These are phyloP conservation scores for Tragelaphus imberbis DNA, from an alignment of 2,113 vertebrate genomes.

Conservation along the genomic window DNA sequence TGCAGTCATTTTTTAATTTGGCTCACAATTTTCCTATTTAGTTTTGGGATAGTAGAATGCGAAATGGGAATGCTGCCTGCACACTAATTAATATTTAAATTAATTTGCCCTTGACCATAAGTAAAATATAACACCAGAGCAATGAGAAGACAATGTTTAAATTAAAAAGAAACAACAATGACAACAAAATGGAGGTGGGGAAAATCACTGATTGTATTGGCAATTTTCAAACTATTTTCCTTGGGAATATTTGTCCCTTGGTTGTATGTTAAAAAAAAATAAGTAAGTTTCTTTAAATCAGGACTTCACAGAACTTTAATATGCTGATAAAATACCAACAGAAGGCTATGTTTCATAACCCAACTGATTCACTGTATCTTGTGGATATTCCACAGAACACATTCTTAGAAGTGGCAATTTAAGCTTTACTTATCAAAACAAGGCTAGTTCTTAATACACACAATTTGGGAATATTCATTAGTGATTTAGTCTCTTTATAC, in stretches of 20 bases:
- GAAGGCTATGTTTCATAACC: not conserved
- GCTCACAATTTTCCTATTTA: not conserved
- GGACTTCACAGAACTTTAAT: not conserved
- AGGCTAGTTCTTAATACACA: not conserved
- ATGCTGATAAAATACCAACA: not conserved
- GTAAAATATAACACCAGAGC: slow-evolving; percentile 6
- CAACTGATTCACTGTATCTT: not conserved
- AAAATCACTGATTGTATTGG: not conserved
- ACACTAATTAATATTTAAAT: slow-evolving; percentile 31
- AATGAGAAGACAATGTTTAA: slow-evolving; percentile 22
- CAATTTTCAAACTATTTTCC: not conserved
- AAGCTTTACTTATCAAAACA: not conserved
- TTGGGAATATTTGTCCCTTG: not conserved
- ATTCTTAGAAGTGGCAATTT: not conserved
- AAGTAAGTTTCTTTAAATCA: not conserved
- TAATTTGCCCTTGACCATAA: not conserved
- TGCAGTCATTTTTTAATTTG: not conserved
- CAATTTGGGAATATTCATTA: not conserved
- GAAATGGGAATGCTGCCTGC: not conserved
- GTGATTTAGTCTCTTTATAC: not conserved
- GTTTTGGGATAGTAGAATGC: not conserved
- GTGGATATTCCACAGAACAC: not conserved
- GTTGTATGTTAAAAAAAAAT: not conserved
- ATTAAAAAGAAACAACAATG: not conserved
- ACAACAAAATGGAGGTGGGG: not conserved